phyloP scores from a whole-genome alignment of 2,797 vertebrate genomes.

The Yasuhikotakia modesta region DNA sequence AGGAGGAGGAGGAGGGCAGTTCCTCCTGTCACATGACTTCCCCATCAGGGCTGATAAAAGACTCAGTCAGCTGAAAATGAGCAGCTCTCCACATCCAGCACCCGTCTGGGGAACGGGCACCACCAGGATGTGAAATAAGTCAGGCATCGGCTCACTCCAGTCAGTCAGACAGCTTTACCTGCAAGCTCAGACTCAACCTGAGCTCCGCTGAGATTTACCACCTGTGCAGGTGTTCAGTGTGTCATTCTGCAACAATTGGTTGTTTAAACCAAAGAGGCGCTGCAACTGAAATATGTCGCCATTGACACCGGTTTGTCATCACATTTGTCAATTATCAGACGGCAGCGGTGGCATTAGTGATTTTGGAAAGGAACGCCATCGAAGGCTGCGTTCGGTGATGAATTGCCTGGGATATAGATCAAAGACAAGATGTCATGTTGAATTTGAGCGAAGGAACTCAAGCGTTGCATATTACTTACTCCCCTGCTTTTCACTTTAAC shows the following conservation, averaged over 20 bases:
- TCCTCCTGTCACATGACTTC: conserved; percentile 14
- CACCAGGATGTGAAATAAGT: conserved; percentile 48
- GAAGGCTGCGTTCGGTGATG: conserved; percentile 31
- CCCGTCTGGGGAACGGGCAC: conserved; percentile 29
- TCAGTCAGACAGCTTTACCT: conserved; percentile 42
- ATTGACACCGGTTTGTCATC: conserved; percentile 23
- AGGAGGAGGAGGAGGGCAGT: no score
- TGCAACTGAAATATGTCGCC: neutral
- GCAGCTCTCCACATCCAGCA: conserved; percentile 28
- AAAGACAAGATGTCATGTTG: conserved; percentile 39
- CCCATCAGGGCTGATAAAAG: conserved; percentile 46
- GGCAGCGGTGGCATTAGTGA: conserved; percentile 14
- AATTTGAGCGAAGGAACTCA: conserved; percentile 42
- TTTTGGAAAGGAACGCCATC: conserved; percentile 21
- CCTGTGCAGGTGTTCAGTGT: conserved; percentile 1
- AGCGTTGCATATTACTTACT: conserved; percentile 44
- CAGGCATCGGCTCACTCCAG: conserved; percentile 29
- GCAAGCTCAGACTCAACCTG: conserved; percentile 34
- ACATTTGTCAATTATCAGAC: conserved; percentile 27
- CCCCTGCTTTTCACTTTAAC: conserved; percentile 38
- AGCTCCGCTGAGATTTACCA: conserved; percentile 17
- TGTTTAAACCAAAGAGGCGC: neutral
- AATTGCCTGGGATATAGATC: conserved; percentile 26
- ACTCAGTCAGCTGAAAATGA: conserved; percentile 48
- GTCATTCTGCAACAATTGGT: neutral